Percentiles rank a stretch among this genome's conserved stretches.
These are phyloP conservation scores for Sinocyclocheilus anshuiensis DNA, from an alignment of 2,113 vertebrate genomes.

Conservation along the genomic window DNA sequence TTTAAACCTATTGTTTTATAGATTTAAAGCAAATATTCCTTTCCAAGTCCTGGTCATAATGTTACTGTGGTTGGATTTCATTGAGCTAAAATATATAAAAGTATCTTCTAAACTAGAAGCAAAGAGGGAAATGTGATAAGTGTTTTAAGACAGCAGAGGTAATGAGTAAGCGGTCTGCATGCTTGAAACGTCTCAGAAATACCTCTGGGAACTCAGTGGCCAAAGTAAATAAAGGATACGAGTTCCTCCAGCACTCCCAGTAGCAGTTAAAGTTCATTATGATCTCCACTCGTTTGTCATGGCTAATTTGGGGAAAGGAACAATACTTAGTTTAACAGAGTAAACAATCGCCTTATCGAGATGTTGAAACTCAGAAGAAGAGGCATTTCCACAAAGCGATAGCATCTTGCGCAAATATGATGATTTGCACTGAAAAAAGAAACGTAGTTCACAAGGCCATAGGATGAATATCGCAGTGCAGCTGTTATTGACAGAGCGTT, in stretches of 20 bases:
- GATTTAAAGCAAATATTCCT: background rate
- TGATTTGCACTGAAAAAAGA: constrained; percentile 24
- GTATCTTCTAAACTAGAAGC: background rate
- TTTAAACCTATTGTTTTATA: background rate
- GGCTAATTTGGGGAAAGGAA: constrained; percentile 49
- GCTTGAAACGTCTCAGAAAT: constrained; percentile 37
- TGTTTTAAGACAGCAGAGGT: constrained; percentile 3
- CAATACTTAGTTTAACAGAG: constrained; percentile 47
- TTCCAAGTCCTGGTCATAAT: background rate
- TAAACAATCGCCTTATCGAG: constrained; percentile 47
- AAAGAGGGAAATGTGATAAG: background rate
- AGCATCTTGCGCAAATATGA: constrained; percentile 53
- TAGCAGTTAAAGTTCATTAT: constrained; percentile 55
- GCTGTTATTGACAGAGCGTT: constrained; percentile 43
- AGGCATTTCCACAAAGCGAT: constrained; percentile 46
- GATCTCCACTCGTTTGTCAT: constrained; percentile 45
- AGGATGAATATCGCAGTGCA: constrained; percentile 35
- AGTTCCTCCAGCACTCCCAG: constrained; percentile 44
- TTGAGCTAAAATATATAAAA: background rate
- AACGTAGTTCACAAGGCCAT: constrained; percentile 32
- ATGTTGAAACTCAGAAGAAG: constrained; percentile 48
- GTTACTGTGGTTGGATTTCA: background rate
- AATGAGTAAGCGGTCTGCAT: constrained; percentile 17
- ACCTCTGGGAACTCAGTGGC: constrained; percentile 31
- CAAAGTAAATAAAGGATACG: constrained; percentile 53